Percentiles rank a stretch among this genome's conserved stretches.
Evolutionary conservation across 2,888 invertebrate genomes (phyloP).

Genomic region (Corythucha ciliata): DNA sequence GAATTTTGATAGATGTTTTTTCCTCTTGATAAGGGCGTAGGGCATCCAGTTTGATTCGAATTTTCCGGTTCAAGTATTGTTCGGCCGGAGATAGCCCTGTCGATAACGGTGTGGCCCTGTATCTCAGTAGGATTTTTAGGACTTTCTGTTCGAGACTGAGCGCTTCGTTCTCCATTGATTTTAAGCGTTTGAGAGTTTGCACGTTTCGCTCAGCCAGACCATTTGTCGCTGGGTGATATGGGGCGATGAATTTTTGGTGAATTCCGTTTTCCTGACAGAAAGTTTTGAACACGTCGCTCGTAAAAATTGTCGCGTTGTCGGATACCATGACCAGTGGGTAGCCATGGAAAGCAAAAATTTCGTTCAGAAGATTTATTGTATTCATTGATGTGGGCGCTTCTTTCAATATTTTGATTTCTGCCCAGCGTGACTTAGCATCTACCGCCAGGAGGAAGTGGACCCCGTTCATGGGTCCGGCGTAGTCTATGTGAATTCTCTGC

Average conservation of each 20-base stretch:
- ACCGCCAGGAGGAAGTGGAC: slow-evolving; percentile 17
- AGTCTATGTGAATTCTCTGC: slow-evolving; percentile 32
- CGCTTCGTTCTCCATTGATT: slow-evolving; percentile 1
- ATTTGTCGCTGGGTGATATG: too few relatives aligned
- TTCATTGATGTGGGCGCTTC: slow-evolving; percentile 7
- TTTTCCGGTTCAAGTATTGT: slow-evolving; percentile 8
- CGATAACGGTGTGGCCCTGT: slow-evolving; percentile 5
- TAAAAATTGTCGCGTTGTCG: slow-evolving; percentile 6
- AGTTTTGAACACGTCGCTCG: too few relatives aligned
- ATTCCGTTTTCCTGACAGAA: too few relatives aligned
- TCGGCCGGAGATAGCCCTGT: slow-evolving; percentile 1
- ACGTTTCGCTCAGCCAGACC: slow-evolving; percentile 6
- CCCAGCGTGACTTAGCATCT: slow-evolving; percentile 21
- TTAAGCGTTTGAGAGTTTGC: background rate
- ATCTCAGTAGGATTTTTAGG: background rate
- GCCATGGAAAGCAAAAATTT: slow-evolving; percentile 17
- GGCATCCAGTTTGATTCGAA: slow-evolving; percentile 12
- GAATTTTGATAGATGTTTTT: too few relatives aligned
- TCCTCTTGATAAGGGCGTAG: background rate
- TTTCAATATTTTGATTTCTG: slow-evolving; percentile 3
- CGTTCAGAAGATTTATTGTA: slow-evolving; percentile 10
- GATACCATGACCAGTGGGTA: slow-evolving; percentile 5
- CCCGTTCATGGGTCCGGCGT: slow-evolving; percentile 31
- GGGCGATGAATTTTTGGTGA: too few relatives aligned
- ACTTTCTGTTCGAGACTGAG: background rate